A percentile compares a stretch with the other conserved stretches of the same genome.
phyloP scores from a whole-genome alignment of 2,797 vertebrate species.

The Mallotus villosus region DNA sequence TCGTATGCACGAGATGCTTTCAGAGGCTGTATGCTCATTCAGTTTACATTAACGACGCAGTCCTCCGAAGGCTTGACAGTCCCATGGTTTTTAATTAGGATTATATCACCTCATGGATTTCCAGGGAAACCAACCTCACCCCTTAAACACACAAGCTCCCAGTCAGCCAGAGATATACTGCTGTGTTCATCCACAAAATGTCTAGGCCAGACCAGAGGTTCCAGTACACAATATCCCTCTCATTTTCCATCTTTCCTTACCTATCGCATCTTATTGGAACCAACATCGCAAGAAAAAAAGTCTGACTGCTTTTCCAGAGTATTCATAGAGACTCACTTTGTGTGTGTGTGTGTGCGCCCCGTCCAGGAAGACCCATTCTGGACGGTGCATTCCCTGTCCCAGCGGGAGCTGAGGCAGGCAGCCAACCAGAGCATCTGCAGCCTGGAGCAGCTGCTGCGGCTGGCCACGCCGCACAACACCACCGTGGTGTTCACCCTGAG shows the following conservation, averaged over 20 bases:
- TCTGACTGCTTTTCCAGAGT: neutral
- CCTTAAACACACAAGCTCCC: neutral
- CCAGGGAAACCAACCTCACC: constrained; percentile 2
- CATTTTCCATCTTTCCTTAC: neutral
- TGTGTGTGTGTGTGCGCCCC: neutral
- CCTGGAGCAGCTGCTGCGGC: constrained; percentile 83
- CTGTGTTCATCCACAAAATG: neutral
- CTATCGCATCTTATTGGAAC: too few species aligned
- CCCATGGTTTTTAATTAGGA: neutral
- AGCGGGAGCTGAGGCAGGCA: constrained; percentile 72
- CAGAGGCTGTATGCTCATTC: neutral
- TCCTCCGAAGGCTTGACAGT: neutral
- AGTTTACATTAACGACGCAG: neutral
- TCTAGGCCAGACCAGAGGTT: too few species aligned
- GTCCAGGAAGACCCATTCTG: constrained; percentile 90
- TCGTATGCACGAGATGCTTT: neutral
- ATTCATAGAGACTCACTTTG: neutral
- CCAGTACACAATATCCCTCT: neutral
- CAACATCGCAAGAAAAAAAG: too few species aligned
- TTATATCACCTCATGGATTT: constrained; percentile 8
- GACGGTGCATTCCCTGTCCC: constrained; percentile 76
- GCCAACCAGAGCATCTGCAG: constrained; percentile 90
- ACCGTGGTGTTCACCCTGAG: constrained; percentile 84
- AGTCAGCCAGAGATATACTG: neutral
- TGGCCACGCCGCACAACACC: constrained; percentile 77